Evolutionary conservation across 2,888 invertebrate species (phyloP).

Genomic region (Aporophyla nigra): DNA sequence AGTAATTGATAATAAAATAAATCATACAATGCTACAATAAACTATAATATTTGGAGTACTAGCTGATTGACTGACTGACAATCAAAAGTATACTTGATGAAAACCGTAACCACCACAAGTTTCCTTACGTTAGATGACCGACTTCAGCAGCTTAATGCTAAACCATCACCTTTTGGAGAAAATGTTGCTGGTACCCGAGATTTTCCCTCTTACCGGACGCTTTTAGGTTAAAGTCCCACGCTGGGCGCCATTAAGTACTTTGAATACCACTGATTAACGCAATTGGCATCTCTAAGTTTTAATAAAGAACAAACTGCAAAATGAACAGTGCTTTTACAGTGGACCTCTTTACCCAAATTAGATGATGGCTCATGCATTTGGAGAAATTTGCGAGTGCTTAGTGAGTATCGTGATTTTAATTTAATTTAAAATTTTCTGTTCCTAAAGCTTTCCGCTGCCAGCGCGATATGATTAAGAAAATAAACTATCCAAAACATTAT

Average conservation of each 20-base stretch:
- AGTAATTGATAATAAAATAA: not conserved
- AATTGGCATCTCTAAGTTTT: not conserved
- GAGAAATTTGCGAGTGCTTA: too few species aligned
- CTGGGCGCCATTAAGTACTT: not conserved
- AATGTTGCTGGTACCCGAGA: not conserved
- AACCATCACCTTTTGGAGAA: not conserved
- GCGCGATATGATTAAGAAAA: not conserved
- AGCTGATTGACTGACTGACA: not conserved
- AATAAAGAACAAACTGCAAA: not conserved
- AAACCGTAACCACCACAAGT: not conserved
- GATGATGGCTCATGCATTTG: not conserved
- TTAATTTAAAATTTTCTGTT: not conserved
- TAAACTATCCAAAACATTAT: too few species aligned
- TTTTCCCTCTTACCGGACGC: too few species aligned
- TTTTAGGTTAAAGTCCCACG: not conserved
- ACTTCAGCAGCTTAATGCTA: not conserved
- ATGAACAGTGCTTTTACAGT: not conserved
- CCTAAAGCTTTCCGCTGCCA: too few species aligned
- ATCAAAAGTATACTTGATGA: not conserved
- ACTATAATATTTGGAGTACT: not conserved
- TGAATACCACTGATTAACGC: not conserved
- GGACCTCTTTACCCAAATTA: not conserved
- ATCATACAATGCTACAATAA: not conserved
- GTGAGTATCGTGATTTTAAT: not conserved
- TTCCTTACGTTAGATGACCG: not conserved